Evolutionary conservation across 1,140 invertebrate species (phyloP), one percentile per base, ranked within the genome.

Genomic region (Heliconius eleuchia): DNA sequence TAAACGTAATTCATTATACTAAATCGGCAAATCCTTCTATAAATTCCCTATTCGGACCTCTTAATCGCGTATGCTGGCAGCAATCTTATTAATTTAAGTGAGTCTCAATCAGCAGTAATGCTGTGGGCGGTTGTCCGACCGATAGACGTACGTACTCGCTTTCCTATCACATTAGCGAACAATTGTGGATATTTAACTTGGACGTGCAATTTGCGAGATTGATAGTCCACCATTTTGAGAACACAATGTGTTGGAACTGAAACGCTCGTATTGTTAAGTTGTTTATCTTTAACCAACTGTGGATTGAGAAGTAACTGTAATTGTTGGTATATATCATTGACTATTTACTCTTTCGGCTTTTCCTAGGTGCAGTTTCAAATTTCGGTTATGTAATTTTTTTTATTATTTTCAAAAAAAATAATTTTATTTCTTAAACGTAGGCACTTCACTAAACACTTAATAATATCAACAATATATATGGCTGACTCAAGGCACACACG

Each of bases 121-220:
- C 60, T 23, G 60, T 66, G 60, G 60, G 60, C 60, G 60, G 60
- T 66, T 30, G 23, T 66, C 60, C 60, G 27, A 27, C 27, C 23
- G 60, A 66, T 3, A 30, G 27, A 27, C 23, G 60, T 66, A 30
- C n/a, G 60, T 60, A 66, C 60, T 66, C 60, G 60, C 60, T 66
- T 66, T 66, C 60, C 60, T 66, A 66, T 66, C 60, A 66, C 60
- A 66, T 66, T 66, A 66, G 60, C 23, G 60, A 66, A 66, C 60
- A 66, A 66, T 66, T 66, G 60, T 11, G 27, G 60, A 66, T 66
- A 66, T 66, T 66, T 66, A 66, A 66, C 60, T 66, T 66, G 60
- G 60, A 13, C 27, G 60, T 66, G 60, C 60, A 66, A 66, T 66
- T 66, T 66, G 60, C 27, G 60, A 66, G 60, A 66, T 66, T 66